These are phyloP conservation scores for Anolis apletophallus DNA, from an alignment of 2,797 vertebrate genomes.

Conservation along the genomic window DNA sequence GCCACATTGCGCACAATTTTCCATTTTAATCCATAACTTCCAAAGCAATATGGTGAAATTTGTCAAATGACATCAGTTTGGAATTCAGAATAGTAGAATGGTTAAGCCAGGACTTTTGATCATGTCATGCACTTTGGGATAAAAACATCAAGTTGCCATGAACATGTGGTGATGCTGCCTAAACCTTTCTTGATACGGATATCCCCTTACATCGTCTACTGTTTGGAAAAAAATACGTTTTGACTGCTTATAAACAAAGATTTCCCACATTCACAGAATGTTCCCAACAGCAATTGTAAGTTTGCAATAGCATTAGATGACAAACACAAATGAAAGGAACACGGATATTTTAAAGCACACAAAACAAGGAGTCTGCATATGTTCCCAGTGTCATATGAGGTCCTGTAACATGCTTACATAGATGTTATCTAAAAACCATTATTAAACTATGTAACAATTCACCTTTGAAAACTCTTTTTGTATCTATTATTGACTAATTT, in stretches of 20 bases:
- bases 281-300: neutral
- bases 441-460: too few species aligned
- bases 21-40: slow-evolving; percentile 43
- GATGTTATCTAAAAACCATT: neutral
- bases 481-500: too few species aligned
- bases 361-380: neutral
- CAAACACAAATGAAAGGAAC: neutral
- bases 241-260: neutral
- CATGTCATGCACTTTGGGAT: neutral
- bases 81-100: slow-evolving; percentile 47
- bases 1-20: slow-evolving; percentile 37
- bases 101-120: slow-evolving; percentile 13
- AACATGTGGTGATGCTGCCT: neutral
- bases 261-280: neutral
- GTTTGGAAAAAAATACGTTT: neutral
- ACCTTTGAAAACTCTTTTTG: neutral
- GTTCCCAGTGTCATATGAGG: neutral
- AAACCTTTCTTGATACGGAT: neutral
- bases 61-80: slow-evolving; percentile 51
- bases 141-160: neutral
- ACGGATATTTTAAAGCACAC: neutral
- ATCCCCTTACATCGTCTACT: neutral
- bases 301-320: neutral
- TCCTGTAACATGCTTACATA: neutral
- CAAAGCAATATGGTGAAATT: slow-evolving; percentile 40